A percentile compares a stretch with the other conserved stretches of the same genome.
These are phyloP conservation scores for Apodemia hepburni DNA, from an alignment of 2,888 invertebrate genomes.

Conservation along the genomic window DNA sequence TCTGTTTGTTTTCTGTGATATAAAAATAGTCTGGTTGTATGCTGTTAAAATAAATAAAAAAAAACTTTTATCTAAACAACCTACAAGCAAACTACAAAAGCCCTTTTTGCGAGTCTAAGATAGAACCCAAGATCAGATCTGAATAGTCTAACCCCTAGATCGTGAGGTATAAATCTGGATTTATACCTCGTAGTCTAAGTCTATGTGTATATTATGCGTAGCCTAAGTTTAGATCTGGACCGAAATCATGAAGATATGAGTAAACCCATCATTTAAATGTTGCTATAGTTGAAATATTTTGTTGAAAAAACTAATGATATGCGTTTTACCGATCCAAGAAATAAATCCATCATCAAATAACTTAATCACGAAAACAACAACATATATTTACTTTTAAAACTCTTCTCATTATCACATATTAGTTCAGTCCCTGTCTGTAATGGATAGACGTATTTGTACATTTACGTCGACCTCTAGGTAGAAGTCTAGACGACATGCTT, in stretches of 20 bases:
- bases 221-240: too few relatives aligned
- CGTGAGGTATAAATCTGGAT: too few relatives aligned
- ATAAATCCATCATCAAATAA: neutral
- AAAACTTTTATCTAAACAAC: too few relatives aligned
- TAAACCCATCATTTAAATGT: too few relatives aligned
- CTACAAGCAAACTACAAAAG: too few relatives aligned
- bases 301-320: neutral
- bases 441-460: conserved; percentile 16
- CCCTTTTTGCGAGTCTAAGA: too few relatives aligned
- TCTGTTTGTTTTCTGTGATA: too few relatives aligned
- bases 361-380: too few relatives aligned
- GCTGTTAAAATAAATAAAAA: neutral
- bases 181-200: too few relatives aligned
- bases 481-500: conserved; percentile 51
- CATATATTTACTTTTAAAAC: neutral
- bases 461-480: conserved; percentile 13
- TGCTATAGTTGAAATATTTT: neutral
- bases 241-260: too few relatives aligned
- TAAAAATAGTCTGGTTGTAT: too few relatives aligned
- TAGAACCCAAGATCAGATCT: too few relatives aligned
- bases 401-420: neutral
- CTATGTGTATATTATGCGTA: neutral
- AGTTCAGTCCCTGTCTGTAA: neutral
- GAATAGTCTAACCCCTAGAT: neutral
- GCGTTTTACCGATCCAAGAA: neutral